Evolutionary conservation across 2,888 invertebrate genomes (phyloP), one percentile per base, ranked within the genome.

Genomic region (Scotopteryx bipunctaria): DNA sequence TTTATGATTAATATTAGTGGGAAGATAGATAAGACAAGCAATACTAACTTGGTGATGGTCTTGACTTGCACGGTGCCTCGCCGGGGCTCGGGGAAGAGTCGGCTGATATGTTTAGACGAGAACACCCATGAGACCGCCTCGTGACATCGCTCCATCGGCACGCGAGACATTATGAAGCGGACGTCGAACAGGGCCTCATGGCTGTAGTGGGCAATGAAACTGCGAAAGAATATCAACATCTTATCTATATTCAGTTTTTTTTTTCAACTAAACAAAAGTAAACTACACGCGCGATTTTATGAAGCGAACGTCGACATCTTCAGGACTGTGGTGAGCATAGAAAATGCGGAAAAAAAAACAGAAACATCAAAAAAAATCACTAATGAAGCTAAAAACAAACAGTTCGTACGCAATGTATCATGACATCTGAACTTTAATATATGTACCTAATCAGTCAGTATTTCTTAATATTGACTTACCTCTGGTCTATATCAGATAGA

Each of bases 91-190:
- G 83, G 84, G 66, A 83, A 85, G 9, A 82, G 57, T 0, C 79
- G 65, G 40, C 55, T 27, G 1, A 55, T 52, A 37, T 90, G 84
- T 1, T 81, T 71, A 0, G 78, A 81, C 4, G 63, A 35, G 63
- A 83, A 85, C 66, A 86, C 70, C 9, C 78, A 55, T 0, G 73
- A 67, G 0, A 91, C 71, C 0, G 85, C 91, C 3, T 69, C 68
- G 64, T 92, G 92, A 80, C 80, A 81, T 8, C 91, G 77, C 69
- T 91, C 91, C 50, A 73, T 66, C 0, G 83, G 74, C 38, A 91
- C 71, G 5, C 91, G 81, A 1, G 81, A 80, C 71, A 88, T 71
- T 36, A 84, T 64, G 67, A 92, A 92, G 0, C 81, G 75, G 0
- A 92, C 83, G 57, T 91, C 85, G 59, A 86, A 79, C 50, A 66